Base-by-base conservation (phyloP, 2,888 invertebrate genomes). In the Pycnomerus fuliginosus region DNA sequence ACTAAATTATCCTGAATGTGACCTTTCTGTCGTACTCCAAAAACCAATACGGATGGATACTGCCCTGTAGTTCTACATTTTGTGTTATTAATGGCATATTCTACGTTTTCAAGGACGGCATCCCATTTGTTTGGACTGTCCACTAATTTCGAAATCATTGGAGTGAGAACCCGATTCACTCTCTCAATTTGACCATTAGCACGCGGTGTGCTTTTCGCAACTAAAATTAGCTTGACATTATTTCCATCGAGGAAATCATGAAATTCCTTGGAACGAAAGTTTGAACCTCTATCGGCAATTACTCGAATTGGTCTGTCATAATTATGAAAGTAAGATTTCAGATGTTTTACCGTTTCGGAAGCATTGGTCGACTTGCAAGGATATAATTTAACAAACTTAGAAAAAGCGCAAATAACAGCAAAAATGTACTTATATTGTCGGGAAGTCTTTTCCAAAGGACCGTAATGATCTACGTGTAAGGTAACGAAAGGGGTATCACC, bases 131-230 rank as follows among this genome's bases (percentile, higher is more conserved):
- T 40, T n/a, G 47, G 36, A 4, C 22, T 25, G 1, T 43, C 48
- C 7, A 32, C 34, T 10, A 56, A 23, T 40, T 61, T 62, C 7
- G 56, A 43, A 8, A 61, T 16, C 44, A 57, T 56, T 7, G 53
- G 54, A 1, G 51, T 61, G 8, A 61, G 42, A 0, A 33, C 37
- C 0, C 51, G 47, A 31, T 62, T 56, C 10, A 52, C 40, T 12
- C 55, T 29, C 22, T 60, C 57, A 2, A 52, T 49, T 43, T 66
- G 62, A 1, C 65, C 61, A 34, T 66, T 64, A 1, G 60, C 58
- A 16, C 61, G 50, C 1, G 64, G 64, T 1, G 55, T 55, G 3
- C 45, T 53, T 2, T 52, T 47, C 3, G 63, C 60, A 2, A 62
- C 51, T 22, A 54, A 42, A 10, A 60, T 48, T 30, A 58, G 58